phyloP scores from a whole-genome alignment of 2,888 invertebrate species.

The Pheosia tremula region DNA sequence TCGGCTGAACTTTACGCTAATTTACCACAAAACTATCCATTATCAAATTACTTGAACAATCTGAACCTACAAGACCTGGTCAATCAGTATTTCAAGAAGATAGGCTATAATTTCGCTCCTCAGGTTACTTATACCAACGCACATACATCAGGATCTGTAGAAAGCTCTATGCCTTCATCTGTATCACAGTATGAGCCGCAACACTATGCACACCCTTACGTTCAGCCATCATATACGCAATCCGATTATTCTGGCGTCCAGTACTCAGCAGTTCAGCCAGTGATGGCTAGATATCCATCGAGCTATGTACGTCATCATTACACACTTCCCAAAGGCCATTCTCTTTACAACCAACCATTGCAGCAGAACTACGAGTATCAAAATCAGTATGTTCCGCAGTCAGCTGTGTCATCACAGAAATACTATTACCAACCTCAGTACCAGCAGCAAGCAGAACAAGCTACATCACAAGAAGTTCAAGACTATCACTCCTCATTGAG shows the following conservation, averaged over 20 bases:
- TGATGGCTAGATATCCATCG: conserved; percentile 75
- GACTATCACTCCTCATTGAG: conserved; percentile 20
- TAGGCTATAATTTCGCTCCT: conserved; percentile 70
- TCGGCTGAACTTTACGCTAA: conserved; percentile 82
- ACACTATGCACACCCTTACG: conserved; percentile 69
- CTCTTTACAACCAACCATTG: conserved; percentile 61
- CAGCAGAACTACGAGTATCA: conserved; percentile 67
- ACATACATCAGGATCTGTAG: conserved; percentile 38
- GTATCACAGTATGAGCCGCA: conserved; percentile 55
- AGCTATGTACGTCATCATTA: conserved; percentile 61
- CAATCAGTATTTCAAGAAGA: conserved; percentile 79
- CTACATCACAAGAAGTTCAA: conserved; percentile 39
- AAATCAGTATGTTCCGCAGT: conserved; percentile 64
- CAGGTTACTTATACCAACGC: conserved; percentile 67
- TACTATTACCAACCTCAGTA: conserved; percentile 61
- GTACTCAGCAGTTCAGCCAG: conserved; percentile 78
- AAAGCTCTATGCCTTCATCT: conserved; percentile 35
- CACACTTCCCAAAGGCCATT: conserved; percentile 56
- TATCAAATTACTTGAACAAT: conserved; percentile 80
- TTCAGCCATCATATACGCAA: conserved; percentile 72
- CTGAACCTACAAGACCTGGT: conserved; percentile 83
- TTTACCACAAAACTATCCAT: conserved; percentile 81
- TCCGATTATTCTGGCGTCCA: conserved; percentile 75
- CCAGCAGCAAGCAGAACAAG: conserved; percentile 51
- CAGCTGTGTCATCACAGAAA: conserved; percentile 49